phyloP scores from a whole-genome alignment of 2,113 vertebrate genomes.

The Pollimyrus isidori region DNA sequence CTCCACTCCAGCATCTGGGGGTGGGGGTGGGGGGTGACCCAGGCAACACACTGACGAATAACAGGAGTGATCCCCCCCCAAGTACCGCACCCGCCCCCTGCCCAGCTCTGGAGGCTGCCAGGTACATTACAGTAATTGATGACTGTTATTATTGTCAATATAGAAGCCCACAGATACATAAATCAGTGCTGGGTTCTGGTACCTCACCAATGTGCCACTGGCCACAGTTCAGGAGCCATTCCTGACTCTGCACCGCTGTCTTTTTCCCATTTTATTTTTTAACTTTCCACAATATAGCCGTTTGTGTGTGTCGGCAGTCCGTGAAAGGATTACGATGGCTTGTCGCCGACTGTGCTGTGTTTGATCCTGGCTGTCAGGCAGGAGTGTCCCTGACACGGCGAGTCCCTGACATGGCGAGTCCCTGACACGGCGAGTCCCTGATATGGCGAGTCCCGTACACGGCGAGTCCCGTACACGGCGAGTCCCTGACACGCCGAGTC shows the following conservation, averaged over 20 bases:
- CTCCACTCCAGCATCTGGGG: constrained; percentile 12
- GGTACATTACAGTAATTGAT: constrained; percentile 57
- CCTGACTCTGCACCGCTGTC: constrained; percentile 38
- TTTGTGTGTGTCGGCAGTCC: constrained; percentile 28
- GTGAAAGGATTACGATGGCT: constrained; percentile 33
- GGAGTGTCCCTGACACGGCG: not conserved
- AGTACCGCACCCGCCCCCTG: not conserved
- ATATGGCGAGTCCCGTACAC: too few relatives aligned
- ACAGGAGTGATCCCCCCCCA: not conserved
- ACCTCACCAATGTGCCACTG: constrained; percentile 42
- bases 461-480: too few relatives aligned
- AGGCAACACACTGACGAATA: constrained; percentile 35
- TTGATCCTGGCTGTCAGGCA: constrained; percentile 21
- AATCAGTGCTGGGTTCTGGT: constrained; percentile 38
- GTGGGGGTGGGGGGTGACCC: not conserved
- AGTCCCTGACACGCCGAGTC: not conserved
- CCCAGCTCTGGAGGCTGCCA: constrained; percentile 40
- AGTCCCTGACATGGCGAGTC: too few relatives aligned
- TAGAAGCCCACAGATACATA: constrained; percentile 51
- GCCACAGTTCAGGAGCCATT: constrained; percentile 47
- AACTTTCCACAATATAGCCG: constrained; percentile 35
- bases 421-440: too few relatives aligned
- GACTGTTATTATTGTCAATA: constrained; percentile 46
- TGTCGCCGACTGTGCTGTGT: constrained; percentile 33
- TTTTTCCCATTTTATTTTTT: constrained; percentile 42